These are phyloP conservation scores for Campylomormyrus tamandua DNA, from an alignment of 2,113 vertebrate genomes.

Conservation along the genomic window DNA sequence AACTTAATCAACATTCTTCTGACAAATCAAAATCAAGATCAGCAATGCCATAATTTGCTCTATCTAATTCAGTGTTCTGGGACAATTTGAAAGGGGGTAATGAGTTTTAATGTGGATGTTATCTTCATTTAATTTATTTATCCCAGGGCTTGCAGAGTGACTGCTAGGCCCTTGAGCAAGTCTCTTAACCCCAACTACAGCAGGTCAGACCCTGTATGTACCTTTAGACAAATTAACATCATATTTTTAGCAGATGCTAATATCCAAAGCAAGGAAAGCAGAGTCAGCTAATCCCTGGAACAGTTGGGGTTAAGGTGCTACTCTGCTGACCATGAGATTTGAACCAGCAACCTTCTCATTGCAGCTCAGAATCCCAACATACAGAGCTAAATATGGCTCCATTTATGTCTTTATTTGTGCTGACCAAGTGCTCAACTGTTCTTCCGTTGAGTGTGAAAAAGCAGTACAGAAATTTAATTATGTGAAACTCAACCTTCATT, in stretches of 20 bases:
- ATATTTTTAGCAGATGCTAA: not conserved
- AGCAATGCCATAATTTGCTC: not conserved
- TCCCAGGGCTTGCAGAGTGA: not conserved
- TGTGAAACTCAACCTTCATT: not conserved
- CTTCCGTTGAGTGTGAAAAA: not conserved
- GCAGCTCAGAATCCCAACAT: not conserved
- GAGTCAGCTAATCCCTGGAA: not conserved
- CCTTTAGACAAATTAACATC: not conserved
- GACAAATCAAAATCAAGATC: not conserved
- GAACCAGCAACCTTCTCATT: not conserved
- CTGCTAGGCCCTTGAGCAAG: not conserved
- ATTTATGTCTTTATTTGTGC: not conserved
- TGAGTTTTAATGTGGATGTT: not conserved
- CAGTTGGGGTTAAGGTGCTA: not conserved
- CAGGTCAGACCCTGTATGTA: not conserved
- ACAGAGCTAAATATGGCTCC: not conserved
- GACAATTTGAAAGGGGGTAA: not conserved
- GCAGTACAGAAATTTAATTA: not conserved
- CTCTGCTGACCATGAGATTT: not conserved
- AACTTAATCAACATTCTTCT: not conserved
- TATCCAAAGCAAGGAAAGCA: not conserved
- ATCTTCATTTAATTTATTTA: not conserved
- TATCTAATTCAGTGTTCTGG: not conserved
- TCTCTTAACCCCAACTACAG: not conserved
- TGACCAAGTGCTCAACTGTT: not conserved